Percentiles rank a stretch among this genome's conserved stretches.
Conservation (phyloP, 2,113 vertebrate genomes). For the Rhineura floridana region DNA sequence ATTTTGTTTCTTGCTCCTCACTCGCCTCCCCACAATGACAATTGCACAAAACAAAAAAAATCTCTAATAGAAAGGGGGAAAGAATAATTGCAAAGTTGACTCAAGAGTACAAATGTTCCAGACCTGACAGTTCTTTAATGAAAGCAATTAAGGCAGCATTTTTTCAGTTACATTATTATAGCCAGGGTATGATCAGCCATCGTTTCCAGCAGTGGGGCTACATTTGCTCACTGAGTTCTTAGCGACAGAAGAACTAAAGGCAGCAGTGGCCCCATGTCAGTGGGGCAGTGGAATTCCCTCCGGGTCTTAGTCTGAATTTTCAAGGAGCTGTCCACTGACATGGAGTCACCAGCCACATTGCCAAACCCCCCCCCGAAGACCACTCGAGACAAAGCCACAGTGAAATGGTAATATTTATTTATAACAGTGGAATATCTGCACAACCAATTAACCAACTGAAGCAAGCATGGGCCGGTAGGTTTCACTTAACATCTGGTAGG, state of each 20-base stretch:
- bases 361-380: no score
- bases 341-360: no score
- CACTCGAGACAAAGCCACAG: no score
- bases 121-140: constrained; percentile 68
- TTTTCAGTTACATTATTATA: constrained; percentile 53
- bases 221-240: constrained; percentile 18
- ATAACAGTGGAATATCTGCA: no score
- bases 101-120: constrained; percentile 64
- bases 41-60: constrained; percentile 51
- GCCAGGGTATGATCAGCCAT: constrained; percentile 54
- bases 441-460: no score
- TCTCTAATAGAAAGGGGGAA: constrained; percentile 67
- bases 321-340: no score
- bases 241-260: constrained; percentile 38
- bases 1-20: background rate
- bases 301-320: no score
- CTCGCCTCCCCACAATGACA: constrained; percentile 36
- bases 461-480: no score
- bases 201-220: constrained; percentile 36
- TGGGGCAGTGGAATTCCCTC: no score
- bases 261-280: no score
- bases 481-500: no score
- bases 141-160: constrained; percentile 61
- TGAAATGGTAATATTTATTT: no score
- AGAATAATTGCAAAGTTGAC: constrained; percentile 73